A percentile compares a stretch with the other conserved stretches of the same genome.
Conservation (phyloP, 1,140 invertebrate species). For the Brachionus koreanus region DNA sequence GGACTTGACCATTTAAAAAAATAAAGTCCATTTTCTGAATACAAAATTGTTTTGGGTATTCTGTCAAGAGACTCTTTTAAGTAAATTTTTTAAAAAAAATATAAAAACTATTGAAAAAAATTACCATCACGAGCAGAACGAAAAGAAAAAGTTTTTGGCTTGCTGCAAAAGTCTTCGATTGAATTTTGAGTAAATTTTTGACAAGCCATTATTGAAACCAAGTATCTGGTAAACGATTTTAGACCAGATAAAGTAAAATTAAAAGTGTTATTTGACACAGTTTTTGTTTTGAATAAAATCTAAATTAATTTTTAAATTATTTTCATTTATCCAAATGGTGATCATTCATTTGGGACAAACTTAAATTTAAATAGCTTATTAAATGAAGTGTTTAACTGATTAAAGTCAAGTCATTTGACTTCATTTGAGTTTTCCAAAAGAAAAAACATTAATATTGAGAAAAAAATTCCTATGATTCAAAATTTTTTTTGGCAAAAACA, state of each 20-base stretch:
- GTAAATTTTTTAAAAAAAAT: not conserved
- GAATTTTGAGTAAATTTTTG: not conserved
- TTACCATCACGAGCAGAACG: not conserved
- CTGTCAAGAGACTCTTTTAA: not conserved
- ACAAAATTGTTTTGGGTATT: not conserved
- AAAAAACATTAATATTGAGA: too few relatives aligned
- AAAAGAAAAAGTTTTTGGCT: not conserved
- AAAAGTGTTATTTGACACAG: not conserved
- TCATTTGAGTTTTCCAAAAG: too few relatives aligned
- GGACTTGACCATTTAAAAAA: slow-evolving; percentile 24
- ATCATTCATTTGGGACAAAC: too few relatives aligned
- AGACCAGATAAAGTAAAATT: not conserved
- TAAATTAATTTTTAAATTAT: not conserved
- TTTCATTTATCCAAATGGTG: too few relatives aligned
- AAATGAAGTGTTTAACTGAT: too few relatives aligned
- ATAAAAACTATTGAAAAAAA: not conserved
- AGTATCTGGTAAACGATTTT: not conserved
- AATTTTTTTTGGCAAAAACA: too few relatives aligned
- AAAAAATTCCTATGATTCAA: too few relatives aligned
- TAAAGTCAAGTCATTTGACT: too few relatives aligned
- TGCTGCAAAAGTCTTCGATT: slow-evolving; percentile 11
- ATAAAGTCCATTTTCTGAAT: not conserved
- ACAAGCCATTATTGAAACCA: slow-evolving; percentile 15
- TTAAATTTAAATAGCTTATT: too few relatives aligned
- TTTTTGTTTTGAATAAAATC: not conserved